Evolutionary conservation across 92 coral and sea anemone genomes (phyloP).

Genomic region (Actinostola sp.): DNA sequence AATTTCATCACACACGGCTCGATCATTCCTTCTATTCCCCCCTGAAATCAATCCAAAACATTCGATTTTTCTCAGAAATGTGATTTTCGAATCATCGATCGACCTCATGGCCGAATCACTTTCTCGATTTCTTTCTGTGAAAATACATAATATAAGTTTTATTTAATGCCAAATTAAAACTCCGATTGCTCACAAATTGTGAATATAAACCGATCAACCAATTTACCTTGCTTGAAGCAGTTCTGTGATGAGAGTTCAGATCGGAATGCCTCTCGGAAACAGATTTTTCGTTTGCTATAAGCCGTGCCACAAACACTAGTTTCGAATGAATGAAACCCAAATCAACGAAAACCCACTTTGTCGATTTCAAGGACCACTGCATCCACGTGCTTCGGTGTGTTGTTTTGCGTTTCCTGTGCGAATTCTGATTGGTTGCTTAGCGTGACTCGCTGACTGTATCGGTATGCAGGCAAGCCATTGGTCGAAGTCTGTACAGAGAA

Average conservation of each 20-base stretch:
- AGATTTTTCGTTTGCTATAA: not conserved
- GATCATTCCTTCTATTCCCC: slow-evolving; percentile 8
- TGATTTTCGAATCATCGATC: slow-evolving; percentile 1
- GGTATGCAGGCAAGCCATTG: slow-evolving; percentile 78
- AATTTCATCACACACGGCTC: slow-evolving; percentile 3
- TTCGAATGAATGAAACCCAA: slow-evolving; percentile 39
- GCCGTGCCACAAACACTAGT: not conserved
- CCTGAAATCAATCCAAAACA: slow-evolving; percentile 5
- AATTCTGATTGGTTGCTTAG: slow-evolving; percentile 91
- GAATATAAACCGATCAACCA: not conserved
- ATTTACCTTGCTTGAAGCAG: not conserved
- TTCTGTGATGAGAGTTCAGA: not conserved
- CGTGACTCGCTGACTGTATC: slow-evolving; percentile 63
- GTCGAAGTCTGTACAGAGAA: slow-evolving; percentile 20
- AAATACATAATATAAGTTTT: slow-evolving; percentile 3
- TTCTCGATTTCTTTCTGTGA: slow-evolving; percentile 23
- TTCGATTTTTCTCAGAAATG: not conserved
- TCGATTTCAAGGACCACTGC: slow-evolving; percentile 30
- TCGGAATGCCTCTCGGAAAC: not conserved
- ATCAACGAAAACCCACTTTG: slow-evolving; percentile 24
- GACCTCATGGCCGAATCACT: slow-evolving; percentile 27
- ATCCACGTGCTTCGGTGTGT: slow-evolving; percentile 49
- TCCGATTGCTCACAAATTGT: not conserved
- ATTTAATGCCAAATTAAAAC: not conserved
- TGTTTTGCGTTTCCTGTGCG: slow-evolving; percentile 77